Base-by-base conservation (phyloP, 2,888 invertebrate species). In the Stramonita haemastoma region DNA sequence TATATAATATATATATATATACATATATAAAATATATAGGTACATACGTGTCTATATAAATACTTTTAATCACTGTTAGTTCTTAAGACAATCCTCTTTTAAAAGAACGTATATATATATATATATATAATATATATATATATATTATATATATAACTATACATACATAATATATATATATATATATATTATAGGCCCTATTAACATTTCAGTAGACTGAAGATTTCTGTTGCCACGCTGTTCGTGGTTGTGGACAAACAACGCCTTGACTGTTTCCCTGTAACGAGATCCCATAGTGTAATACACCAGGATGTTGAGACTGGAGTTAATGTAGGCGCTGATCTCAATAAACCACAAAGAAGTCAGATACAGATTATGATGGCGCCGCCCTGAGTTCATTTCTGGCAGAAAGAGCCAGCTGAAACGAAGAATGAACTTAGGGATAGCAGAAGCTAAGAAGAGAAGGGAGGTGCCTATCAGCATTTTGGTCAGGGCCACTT, bases 401-500 rank as follows among this genome's bases (percentile, higher is more conserved):
- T 83, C 83, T 83, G 83, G 83, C 26, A 83, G 26, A 46, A 46
- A 19, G 19, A 83, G n/a, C 60, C 83, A 83, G 29, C 26, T 26
- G 26, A 83, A 26, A 1, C 83, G 83, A 56, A 29, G 26, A n/a
- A 83, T 46, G 46, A n/a, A 36, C 13, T 29, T n/a, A 1, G 83
- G 83, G n/a, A 56, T 46, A 36, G n/a, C n/a, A 56, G 26, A 83
- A 15, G 19, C 46, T n/a, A 83, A n/a, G 15, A 83, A 83, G n/a
- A 83, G 56, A 13, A 83, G 26, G 56, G 83, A 36, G n/a, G 56
- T 83, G 0, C 83, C 83, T 0, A 83, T n/a, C 83, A 83, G n/a
- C 46, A 83, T 46, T n/a, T 46, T 83, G 83, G 83, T 83, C 22
- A 83, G 83, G 26, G 83, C 83, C 83, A 83, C 46, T 13, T 83